Evolutionary conservation across 2,113 vertebrate species (phyloP).

Genomic region (Aphelocoma coerulescens): DNA sequence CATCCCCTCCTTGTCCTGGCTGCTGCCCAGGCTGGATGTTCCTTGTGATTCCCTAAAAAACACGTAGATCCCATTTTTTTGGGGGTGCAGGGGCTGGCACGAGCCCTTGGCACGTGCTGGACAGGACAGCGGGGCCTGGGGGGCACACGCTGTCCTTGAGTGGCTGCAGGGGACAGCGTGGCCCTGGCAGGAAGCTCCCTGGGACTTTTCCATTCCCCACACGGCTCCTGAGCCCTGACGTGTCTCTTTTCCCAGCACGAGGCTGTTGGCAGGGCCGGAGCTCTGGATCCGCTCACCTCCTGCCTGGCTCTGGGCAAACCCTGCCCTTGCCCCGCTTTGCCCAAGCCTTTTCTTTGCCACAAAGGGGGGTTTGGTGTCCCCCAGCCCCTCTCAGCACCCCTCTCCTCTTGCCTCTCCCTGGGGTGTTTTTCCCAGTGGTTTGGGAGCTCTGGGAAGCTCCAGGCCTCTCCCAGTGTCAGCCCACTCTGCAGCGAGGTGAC

Average conservation of each 20-base stretch:
- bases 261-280: not conserved
- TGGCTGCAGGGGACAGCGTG: not conserved
- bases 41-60: not conserved
- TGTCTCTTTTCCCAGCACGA: not conserved
- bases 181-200: not conserved
- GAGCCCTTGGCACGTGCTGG: accelerated
- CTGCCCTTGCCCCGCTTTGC: accelerated
- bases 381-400: not conserved
- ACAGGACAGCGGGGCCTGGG: not conserved
- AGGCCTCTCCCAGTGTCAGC: not conserved
- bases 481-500: not conserved
- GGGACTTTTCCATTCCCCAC: conserved; percentile 34
- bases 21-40: accelerated
- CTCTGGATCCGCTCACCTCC: not conserved
- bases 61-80: accelerated
- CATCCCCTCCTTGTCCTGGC: not conserved
- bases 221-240: not conserved
- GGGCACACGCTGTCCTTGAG: not conserved
- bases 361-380: not conserved
- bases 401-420: accelerated
- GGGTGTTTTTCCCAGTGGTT: accelerated
- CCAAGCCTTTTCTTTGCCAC: not conserved
- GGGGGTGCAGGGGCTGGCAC: not conserved
- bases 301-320: not conserved
- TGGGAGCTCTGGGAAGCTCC: not conserved